phyloP scores from a whole-genome alignment of 2,888 invertebrate species.

The Idaea biselata region DNA sequence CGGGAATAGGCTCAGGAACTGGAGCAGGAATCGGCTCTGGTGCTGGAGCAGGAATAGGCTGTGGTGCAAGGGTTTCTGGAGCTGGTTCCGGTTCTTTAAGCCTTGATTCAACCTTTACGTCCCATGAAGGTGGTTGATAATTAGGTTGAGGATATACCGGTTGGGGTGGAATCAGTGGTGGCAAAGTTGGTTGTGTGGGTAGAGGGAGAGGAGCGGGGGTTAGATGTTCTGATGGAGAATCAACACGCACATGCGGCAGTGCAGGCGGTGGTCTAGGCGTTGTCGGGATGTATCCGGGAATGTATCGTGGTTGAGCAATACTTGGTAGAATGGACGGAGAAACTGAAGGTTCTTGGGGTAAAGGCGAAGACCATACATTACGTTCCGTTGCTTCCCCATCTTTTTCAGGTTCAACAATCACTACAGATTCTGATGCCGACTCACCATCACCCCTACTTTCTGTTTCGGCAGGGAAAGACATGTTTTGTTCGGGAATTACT shows the following conservation, averaged over 20 bases:
- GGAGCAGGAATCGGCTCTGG: neutral
- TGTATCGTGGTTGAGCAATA: neutral
- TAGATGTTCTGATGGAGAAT: neutral
- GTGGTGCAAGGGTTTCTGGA: neutral
- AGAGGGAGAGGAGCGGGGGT: neutral
- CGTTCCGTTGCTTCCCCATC: neutral
- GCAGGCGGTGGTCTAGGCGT: neutral
- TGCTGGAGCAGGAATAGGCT: neutral
- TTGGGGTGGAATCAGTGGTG: neutral
- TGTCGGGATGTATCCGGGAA: neutral
- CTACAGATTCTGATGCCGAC: neutral
- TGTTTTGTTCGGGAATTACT: neutral
- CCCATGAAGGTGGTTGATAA: neutral
- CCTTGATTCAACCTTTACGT: neutral
- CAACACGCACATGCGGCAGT: neutral
- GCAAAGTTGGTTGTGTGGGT: neutral
- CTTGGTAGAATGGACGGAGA: neutral
- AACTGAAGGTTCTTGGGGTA: neutral
- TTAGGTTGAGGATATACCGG: neutral
- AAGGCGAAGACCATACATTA: neutral
- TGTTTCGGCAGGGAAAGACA: neutral
- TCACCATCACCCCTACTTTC: neutral
- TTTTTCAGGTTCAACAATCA: neutral
- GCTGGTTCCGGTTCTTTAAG: neutral
- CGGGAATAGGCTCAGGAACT: conserved; percentile 8